Conservation (phyloP, 2,113 vertebrate species). For the Bostrychus sinensis region DNA sequence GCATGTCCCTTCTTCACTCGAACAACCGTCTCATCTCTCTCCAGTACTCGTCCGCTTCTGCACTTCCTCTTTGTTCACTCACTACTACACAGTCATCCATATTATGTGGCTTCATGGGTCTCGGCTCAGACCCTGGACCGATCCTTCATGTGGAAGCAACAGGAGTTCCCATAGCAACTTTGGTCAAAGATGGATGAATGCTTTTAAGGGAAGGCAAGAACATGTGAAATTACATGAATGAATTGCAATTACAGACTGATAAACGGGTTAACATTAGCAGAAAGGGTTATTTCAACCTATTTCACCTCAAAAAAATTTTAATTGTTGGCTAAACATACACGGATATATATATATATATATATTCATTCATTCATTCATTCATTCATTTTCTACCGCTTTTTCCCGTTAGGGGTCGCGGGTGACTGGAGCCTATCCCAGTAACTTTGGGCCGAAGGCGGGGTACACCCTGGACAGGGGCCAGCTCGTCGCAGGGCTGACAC, state of each 20-base stretch:
- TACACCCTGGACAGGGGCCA: too few relatives aligned
- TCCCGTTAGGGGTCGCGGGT: too few relatives aligned
- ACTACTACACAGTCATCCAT: constrained; percentile 25
- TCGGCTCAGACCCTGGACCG: constrained; percentile 53
- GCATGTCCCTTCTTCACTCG: constrained; percentile 48
- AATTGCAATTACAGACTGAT: constrained; percentile 8
- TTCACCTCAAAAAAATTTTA: too few relatives aligned
- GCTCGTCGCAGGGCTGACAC: too few relatives aligned
- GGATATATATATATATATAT: too few relatives aligned
- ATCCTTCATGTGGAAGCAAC: constrained; percentile 62
- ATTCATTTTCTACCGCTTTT: too few relatives aligned
- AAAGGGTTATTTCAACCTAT: too few relatives aligned
- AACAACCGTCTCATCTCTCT: constrained; percentile 34
- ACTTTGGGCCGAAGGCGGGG: too few relatives aligned
- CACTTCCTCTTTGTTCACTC: constrained; percentile 36
- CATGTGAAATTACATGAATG: constrained; percentile 24
- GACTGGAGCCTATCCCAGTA: too few relatives aligned
- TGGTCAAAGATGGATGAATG: constrained; percentile 28
- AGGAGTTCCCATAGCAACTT: constrained; percentile 71
- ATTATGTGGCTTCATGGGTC: constrained; percentile 61
- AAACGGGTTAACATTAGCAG: too few relatives aligned
- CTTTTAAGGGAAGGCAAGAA: constrained; percentile 16
- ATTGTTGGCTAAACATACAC: too few relatives aligned
- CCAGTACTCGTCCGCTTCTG: constrained; percentile 22
- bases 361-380: too few relatives aligned